Evolutionary conservation across 2,888 invertebrate genomes (phyloP).

Genomic region (Amphipoea oculea): DNA sequence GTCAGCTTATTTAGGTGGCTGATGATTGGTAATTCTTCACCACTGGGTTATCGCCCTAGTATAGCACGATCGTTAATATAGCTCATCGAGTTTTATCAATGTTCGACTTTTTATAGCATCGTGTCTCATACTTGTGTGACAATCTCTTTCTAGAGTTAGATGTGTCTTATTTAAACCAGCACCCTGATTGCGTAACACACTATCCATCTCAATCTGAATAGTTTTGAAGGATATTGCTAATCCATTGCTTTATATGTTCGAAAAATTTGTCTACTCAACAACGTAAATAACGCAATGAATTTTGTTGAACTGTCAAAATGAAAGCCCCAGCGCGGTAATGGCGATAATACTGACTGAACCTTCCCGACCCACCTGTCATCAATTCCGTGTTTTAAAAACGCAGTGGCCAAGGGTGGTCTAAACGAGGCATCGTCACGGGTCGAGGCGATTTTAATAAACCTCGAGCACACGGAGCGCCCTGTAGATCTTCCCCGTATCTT

Average conservation of each 20-base stretch:
- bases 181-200: background rate
- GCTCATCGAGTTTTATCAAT: background rate
- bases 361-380: background rate
- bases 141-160: background rate
- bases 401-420: background rate
- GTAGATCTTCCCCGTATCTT: conserved; percentile 2
- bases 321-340: background rate
- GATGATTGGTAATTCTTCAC: background rate
- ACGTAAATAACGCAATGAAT: background rate
- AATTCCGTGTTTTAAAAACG: background rate
- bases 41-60: background rate
- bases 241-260: background rate
- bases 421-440: background rate
- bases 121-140: too few species aligned
- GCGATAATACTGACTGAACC: background rate
- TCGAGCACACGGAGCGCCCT: background rate
- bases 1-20: background rate
- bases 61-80: background rate
- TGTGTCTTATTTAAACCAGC: background rate
- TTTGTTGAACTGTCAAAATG: background rate
- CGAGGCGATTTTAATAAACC: conserved; percentile 1
- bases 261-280: background rate
- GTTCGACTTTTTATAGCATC: background rate
- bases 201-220: background rate
- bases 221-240: background rate